Evolutionary conservation across 2,797 vertebrate genomes (phyloP), one percentile per base, ranked within the genome.

Genomic region (Staurois parvus): DNA sequence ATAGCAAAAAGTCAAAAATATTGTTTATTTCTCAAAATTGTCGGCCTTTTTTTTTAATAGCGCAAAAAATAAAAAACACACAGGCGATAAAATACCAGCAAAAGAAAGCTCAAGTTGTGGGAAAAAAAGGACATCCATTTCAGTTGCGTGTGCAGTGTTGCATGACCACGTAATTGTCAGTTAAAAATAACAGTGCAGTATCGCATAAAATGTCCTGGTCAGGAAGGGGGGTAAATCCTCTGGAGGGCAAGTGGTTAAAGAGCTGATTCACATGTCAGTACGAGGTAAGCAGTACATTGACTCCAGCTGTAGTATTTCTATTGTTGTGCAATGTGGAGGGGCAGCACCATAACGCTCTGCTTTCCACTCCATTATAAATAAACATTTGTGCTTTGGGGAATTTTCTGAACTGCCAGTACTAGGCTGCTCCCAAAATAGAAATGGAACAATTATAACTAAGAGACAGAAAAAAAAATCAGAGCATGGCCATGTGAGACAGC

Each of bases 191-290:
- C n/a, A n/a, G n/a, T n/a, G n/a, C n/a, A n/a, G n/a, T n/a, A n/a
- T n/a, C n/a, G n/a, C n/a, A n/a, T n/a, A n/a, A n/a, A n/a, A n/a
- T n/a, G n/a, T n/a, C n/a, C n/a, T n/a, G n/a, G n/a, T n/a, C n/a
- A n/a, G n/a, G n/a, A n/a, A n/a, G n/a, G n/a, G n/a, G n/a, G n/a
- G n/a, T n/a, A n/a, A n/a, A n/a, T n/a, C n/a, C n/a, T n/a, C n/a
- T n/a, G n/a, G n/a, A n/a, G n/a, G n/a, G n/a, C n/a, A n/a, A 79
- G 66, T 69, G 42, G 77, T 56, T 64, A n/a, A 12, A 26, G 59
- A 26, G 9, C 59, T 24, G n/a, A 64, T 64, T 64, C 59, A 9
- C 59, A 9, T 11, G 9, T 64, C 59, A 64, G 59, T 12, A 29
- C 2, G 12, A 26, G 12, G 62, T 28, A 66, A 26, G 28, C 26